Conservation (phyloP, 1,140 invertebrate species). For the Saccostrea echinata region DNA sequence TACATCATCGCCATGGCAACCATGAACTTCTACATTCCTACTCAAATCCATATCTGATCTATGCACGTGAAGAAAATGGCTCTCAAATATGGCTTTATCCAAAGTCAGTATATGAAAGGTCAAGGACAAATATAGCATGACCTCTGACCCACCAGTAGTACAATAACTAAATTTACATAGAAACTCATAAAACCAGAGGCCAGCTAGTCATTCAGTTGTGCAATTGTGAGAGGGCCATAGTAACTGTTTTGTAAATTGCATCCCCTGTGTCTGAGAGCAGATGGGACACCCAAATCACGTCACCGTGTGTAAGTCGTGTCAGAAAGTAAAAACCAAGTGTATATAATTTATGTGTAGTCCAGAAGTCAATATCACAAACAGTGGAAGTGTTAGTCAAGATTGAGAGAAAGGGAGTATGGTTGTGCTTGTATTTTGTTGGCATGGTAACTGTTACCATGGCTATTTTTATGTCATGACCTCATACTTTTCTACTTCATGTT, state of each 20-base stretch:
- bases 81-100: not conserved
- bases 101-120: not conserved
- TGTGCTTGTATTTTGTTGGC: too few relatives aligned
- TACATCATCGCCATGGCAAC: conserved; percentile 18
- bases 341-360: too few relatives aligned
- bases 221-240: too few relatives aligned
- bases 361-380: too few relatives aligned
- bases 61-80: conserved; percentile 4
- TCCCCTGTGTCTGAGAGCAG: not conserved
- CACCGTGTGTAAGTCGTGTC: too few relatives aligned
- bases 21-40: conserved; percentile 21
- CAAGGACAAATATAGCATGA: not conserved
- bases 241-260: too few relatives aligned
- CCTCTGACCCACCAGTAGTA: not conserved
- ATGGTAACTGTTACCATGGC: too few relatives aligned
- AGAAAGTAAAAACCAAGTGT: too few relatives aligned
- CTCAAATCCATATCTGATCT: conserved; percentile 26
- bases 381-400: not conserved
- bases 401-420: not conserved
- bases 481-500: too few relatives aligned
- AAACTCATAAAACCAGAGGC: not conserved
- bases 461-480: too few relatives aligned
- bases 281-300: not conserved
- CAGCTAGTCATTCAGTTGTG: too few relatives aligned
- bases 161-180: not conserved